phyloP scores from a whole-genome alignment of 2,113 vertebrate genomes.

The Lamprotornis superbus region DNA sequence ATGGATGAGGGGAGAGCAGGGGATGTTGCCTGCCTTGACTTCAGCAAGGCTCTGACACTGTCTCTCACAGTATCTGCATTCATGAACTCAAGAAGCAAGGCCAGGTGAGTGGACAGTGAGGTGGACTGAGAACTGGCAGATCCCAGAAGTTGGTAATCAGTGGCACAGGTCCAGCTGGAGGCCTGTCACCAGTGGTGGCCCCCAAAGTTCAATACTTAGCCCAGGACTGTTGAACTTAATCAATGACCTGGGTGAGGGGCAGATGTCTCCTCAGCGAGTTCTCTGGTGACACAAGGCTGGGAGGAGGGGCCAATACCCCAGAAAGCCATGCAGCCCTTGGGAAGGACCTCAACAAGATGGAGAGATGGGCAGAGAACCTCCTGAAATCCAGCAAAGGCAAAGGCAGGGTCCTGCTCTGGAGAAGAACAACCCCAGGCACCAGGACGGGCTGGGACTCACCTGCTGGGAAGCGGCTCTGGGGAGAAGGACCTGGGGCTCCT shows the following conservation, averaged over 20 bases:
- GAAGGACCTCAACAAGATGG: no score
- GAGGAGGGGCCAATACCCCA: no score
- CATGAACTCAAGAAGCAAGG: no score
- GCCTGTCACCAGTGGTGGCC: neutral
- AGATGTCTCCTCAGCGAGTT: neutral
- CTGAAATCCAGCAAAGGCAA: no score
- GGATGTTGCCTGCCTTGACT: neutral
- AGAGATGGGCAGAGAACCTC: no score
- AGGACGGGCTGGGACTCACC: no score
- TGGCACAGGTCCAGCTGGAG: neutral
- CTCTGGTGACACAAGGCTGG: neutral
- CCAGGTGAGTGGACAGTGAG: neutral
- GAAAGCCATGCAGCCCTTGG: no score
- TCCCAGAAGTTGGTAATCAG: neutral
- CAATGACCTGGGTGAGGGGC: neutral
- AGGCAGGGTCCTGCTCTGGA: no score
- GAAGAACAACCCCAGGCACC: no score
- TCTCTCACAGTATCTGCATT: neutral
- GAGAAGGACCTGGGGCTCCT: no score
- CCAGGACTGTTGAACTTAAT: neutral
- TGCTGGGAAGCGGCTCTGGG: no score
- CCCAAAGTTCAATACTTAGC: neutral
- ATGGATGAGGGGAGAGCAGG: neutral
- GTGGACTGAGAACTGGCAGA: neutral
- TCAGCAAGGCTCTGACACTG: neutral